Evolutionary conservation across 2,797 vertebrate species (phyloP).

Genomic region (Phalloptychus januarius): DNA sequence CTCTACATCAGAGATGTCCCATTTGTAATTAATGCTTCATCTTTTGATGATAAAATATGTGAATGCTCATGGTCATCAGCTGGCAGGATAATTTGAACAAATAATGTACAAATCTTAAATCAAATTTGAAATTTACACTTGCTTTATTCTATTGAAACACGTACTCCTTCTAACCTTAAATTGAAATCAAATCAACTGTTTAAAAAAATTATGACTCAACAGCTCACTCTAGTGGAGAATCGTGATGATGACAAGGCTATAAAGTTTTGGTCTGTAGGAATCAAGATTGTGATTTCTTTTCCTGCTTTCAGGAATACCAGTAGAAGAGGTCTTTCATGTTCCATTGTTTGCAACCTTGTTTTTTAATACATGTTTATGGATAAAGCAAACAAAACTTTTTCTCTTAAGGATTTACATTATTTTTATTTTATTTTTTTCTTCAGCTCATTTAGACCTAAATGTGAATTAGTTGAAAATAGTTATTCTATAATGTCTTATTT

Average conservation of each 20-base stretch:
- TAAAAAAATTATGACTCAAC: background rate
- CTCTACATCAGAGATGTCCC: background rate
- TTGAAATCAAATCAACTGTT: background rate
- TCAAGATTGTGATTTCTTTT: background rate
- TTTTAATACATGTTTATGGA: background rate
- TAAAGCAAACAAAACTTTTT: background rate
- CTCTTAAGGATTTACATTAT: background rate
- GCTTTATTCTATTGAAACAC: background rate
- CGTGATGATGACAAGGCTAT: background rate
- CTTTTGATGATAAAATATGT: background rate
- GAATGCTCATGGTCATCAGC: background rate
- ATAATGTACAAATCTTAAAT: background rate
- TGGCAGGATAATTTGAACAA: background rate
- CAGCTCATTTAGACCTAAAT: background rate
- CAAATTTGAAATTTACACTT: background rate
- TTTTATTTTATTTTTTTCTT: background rate
- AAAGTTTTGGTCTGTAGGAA: background rate
- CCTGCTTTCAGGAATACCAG: background rate
- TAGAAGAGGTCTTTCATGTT: background rate
- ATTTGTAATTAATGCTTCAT: background rate
- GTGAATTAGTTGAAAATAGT: background rate
- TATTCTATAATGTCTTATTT: background rate
- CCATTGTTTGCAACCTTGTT: background rate
- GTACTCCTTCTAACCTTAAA: background rate
- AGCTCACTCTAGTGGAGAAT: slow-evolving; percentile 38